Base-by-base conservation (phyloP, 2,113 vertebrate genomes). In the Ceuthmochares aereus region DNA sequence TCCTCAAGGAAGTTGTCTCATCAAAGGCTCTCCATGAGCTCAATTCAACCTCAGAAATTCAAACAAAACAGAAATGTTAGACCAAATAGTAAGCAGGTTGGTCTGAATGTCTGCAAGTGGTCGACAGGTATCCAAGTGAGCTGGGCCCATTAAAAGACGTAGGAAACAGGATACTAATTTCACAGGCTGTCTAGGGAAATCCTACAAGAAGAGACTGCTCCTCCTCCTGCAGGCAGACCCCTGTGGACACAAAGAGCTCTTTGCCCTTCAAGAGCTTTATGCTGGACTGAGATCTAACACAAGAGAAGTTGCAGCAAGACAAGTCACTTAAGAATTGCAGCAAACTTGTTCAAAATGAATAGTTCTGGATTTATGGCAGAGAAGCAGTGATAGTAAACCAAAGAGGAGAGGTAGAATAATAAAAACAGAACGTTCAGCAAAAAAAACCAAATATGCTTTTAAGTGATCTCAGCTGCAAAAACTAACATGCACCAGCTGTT, bases 401-500 rank as follows among this genome's bases (percentile, higher is more conserved):
- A 86, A 84, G 73, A 68, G 72, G 25, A 93, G 77, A 92, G 30
- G 66, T 17, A 81, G 68, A 94, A 90, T 72, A 78, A 87, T 68
- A 87, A 94, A 96, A 89, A 6, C 42, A 92, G 68, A 90, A 80
- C 40, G 23, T 75, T 88, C 60, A 84, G 58, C 3, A 58, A 87
- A 84, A 81, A 72, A 32, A 23, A 18, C 29, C 19, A 83, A 91
- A 70, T 40, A 25, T 4, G 8, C 55, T 90, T 92, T 60, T 89
- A 93, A 95, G 77, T 11, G 13, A 72, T 90, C 56, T 97, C 86
- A 89, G 90, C 93, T 92, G 86, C 62, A 92, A 52, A 49, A 96
- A 54, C 72, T 86, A 93, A 96, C 54, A 51, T 8, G 5, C 23
- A 72, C 86, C 90, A 89, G 90, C 83, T 96, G 92, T 72, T 89